Base-by-base conservation (phyloP, 1,140 invertebrate genomes). In the Polypedilum pembai region DNA sequence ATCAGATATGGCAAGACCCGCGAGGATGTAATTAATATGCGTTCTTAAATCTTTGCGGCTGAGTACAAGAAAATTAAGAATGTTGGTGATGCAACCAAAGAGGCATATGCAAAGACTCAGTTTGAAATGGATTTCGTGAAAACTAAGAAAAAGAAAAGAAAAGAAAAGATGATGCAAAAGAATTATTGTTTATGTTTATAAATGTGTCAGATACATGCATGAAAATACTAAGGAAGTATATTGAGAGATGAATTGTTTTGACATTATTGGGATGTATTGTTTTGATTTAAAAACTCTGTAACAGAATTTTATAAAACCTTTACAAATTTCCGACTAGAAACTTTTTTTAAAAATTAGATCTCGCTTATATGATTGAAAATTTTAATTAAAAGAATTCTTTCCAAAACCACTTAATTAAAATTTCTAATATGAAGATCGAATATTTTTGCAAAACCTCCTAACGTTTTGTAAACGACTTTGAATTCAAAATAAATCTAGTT, bases 31-130 rank as follows among this genome's bases (percentile, higher is more conserved):
- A 79, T 95, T 96, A 73, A 94, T 94, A 0, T 94, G 91, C 0
- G 91, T 83, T 3, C 88, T 86, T 86, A 95, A 90, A 76, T 94
- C 90, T 76, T 91, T 91, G 41, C 92, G 85, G 0, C 94, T 96
- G 33, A 98, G 81, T 0, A 98, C 93, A 2, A 92, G 88, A 45
- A 98, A 91, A 79, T 96, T 98, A 41, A 96, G 83, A 12, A 93
- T 83, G 80, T 98, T 98, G 15, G 94, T 91, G 74, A 96, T 83
- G 63, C 91, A 91, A 18, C 95, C 95, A 77, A 96, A 93, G 21
- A 92, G 81, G 80, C 95, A 97, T 2, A 98, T 90, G 85, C 17
- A 20, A 0, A 69, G 20, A 8, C 17, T 20, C 17, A 69, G 17
- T 18, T 21, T 69, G 18, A 20, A 69, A 69, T 69, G 15, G 20